phyloP scores from a whole-genome alignment of 2,797 vertebrate genomes.

The Echiichthys vipera region DNA sequence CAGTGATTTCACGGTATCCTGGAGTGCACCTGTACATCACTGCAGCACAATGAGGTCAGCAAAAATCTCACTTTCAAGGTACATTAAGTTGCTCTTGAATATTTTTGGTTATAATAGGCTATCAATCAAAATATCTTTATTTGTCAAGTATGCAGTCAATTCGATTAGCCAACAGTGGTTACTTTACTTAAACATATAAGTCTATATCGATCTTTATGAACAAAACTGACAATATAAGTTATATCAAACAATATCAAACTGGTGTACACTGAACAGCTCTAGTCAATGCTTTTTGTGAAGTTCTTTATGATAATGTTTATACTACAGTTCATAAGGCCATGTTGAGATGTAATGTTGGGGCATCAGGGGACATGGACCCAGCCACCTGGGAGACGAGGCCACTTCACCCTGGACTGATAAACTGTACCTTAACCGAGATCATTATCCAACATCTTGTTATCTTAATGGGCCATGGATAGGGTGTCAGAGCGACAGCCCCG shows the following conservation, averaged over 20 bases:
- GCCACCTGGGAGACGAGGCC: conserved; percentile 69
- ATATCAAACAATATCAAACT: background rate
- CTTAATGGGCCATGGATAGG: conserved; percentile 90
- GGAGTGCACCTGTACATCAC: too few species aligned
- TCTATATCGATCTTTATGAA: background rate
- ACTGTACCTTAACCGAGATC: conserved; percentile 77
- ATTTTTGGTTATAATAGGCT: too few species aligned
- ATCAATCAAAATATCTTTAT: background rate
- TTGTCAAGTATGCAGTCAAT: background rate
- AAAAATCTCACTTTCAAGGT: background rate
- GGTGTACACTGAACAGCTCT: background rate
- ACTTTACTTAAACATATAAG: background rate
- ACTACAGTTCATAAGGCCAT: conserved; percentile 28
- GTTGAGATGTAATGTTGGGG: conserved; percentile 31
- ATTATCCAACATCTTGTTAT: conserved; percentile 91
- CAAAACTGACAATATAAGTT: background rate
- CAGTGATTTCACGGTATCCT: too few species aligned
- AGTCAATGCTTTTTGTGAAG: background rate
- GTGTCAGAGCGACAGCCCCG: conserved; percentile 74
- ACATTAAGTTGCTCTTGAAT: background rate
- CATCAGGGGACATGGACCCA: conserved; percentile 43
- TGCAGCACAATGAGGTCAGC: too few species aligned
- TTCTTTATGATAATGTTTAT: background rate
- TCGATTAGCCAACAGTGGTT: background rate
- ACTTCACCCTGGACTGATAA: conserved; percentile 72